Conservation (phyloP, 2,113 vertebrate species). For the Mus pahari region DNA sequence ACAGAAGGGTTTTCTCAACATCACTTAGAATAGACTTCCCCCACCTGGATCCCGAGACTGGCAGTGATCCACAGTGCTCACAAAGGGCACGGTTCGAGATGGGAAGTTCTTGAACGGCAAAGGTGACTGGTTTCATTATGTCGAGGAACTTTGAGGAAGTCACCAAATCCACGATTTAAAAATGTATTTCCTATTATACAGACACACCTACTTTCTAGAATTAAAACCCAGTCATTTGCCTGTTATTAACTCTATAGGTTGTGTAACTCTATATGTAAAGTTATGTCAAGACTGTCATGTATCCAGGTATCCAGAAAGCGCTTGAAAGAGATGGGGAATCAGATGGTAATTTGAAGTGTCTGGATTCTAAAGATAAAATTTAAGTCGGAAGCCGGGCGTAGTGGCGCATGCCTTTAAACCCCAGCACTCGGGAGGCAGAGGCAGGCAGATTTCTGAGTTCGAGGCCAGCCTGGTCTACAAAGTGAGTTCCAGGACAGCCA, state of each 20-base stretch:
- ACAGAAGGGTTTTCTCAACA: not conserved
- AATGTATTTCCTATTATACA: conserved; percentile 60
- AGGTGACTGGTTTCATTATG: conserved; percentile 66
- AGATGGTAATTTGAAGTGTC: conserved; percentile 17
- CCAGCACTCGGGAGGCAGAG: no score
- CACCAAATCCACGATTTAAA: conserved; percentile 63
- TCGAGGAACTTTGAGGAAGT: conserved; percentile 80
- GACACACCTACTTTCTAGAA: conserved; percentile 62
- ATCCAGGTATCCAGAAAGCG: not conserved
- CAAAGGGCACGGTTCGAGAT: conserved; percentile 12
- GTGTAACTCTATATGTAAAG: not conserved
- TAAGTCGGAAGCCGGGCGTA: no score
- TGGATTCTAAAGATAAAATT: conserved; percentile 12
- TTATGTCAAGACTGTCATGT: not conserved
- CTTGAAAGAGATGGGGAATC: not conserved
- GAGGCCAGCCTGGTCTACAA: no score
- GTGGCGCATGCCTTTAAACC: no score
- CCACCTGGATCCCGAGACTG: not conserved
- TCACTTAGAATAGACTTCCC: not conserved
- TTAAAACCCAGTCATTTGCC: conserved; percentile 19
- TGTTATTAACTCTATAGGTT: not conserved
- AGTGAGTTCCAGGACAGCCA: no score
- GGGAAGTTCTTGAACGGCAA: conserved; percentile 62
- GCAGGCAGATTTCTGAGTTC: no score
- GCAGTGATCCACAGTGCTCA: conserved; percentile 1